Evolutionary conservation across 2,888 invertebrate species (phyloP), one percentile per base, ranked within the genome.

Genomic region (Scaptomyza caliginosa): DNA sequence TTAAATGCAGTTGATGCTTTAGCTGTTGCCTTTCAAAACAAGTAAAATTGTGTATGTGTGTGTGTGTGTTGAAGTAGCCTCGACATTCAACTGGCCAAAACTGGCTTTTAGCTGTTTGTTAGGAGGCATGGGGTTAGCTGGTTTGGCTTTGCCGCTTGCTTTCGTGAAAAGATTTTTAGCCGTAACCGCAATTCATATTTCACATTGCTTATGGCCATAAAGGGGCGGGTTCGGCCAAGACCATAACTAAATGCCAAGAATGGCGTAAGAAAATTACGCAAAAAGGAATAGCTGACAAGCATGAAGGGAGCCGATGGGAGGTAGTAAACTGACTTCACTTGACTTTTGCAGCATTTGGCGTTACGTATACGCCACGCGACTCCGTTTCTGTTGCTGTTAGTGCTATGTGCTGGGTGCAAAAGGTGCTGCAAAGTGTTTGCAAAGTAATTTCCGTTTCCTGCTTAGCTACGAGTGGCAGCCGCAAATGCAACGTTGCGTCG

Each of bases 361-460:
- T 64, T 70, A 59, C 64, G 67, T 74, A 64, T 71, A 59, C 59
- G 74, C 67, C 75, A 70, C 60, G 50, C 59, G 69, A 60, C 45
- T 54, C 42, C 32, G 2, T 28, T n/a, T 11, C 11, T 2, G 28
- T n/a, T n/a, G 11, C 11, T 28, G 11, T 11, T 28, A 4, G 6
- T 32, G 28, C 11, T 30, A 13, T 46, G n/a, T 49, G 63, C 32
- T 48, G 63, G 45, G 17, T 28, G 59, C 63, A 49, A 62, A 34
- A 69, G 76, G 64, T 72, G 76, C 67, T 67, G 76, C 72, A 82
- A 84, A 84, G 84, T 84, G 84, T 86, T 84, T 86, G 84, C 84
- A 74, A 84, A 83, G 84, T 81, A 86, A 86, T 86, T 84, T 84
- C 84, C 84, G 86, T 77, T 84, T 84, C 86, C 84, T 84, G 83